These are phyloP conservation scores for Drosophila sordidula DNA, from an alignment of 2,888 invertebrate genomes.

Conservation along the genomic window DNA sequence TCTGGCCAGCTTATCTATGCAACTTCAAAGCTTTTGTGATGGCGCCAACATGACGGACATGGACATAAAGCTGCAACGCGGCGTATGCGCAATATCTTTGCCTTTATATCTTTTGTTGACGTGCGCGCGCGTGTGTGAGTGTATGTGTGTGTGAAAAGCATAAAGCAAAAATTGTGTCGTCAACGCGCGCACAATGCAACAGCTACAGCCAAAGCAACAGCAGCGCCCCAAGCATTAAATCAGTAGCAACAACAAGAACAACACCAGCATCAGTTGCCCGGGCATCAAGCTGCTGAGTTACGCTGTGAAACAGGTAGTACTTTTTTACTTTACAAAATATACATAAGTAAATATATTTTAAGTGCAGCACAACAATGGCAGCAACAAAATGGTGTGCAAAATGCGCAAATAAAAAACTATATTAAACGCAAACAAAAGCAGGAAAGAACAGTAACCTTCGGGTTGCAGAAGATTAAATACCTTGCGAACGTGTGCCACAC, in stretches of 20 bases:
- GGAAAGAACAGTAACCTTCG: background rate
- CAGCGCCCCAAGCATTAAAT: slow-evolving; percentile 19
- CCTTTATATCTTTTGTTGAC: slow-evolving; percentile 28
- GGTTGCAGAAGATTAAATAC: background rate
- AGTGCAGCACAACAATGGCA: slow-evolving; percentile 41
- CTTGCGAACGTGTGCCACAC: background rate
- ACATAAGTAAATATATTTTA: slow-evolving; percentile 71
- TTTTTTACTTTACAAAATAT: slow-evolving; percentile 51
- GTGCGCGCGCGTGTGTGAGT: background rate
- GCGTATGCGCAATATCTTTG: slow-evolving; percentile 76
- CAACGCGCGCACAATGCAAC: slow-evolving; percentile 59
- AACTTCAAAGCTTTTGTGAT: slow-evolving; percentile 79
- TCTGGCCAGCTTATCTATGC: slow-evolving; percentile 57
- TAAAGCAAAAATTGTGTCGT: slow-evolving; percentile 75
- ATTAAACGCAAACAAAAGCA: slow-evolving; percentile 7
- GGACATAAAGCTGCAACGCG: slow-evolving; percentile 63
- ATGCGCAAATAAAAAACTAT: slow-evolving; percentile 24
- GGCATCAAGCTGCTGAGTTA: background rate
- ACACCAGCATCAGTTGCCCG: slow-evolving; percentile 19
- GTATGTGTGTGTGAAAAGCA: slow-evolving; percentile 24
- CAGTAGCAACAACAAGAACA: slow-evolving; percentile 35
- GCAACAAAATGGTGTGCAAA: slow-evolving; percentile 41
- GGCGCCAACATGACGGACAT: slow-evolving; percentile 51
- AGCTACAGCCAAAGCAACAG: slow-evolving; percentile 18
- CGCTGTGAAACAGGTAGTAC: slow-evolving; percentile 49